These are phyloP conservation scores for Cheiracanthium punctorium DNA, from an alignment of 2,888 invertebrate genomes.

Conservation along the genomic window DNA sequence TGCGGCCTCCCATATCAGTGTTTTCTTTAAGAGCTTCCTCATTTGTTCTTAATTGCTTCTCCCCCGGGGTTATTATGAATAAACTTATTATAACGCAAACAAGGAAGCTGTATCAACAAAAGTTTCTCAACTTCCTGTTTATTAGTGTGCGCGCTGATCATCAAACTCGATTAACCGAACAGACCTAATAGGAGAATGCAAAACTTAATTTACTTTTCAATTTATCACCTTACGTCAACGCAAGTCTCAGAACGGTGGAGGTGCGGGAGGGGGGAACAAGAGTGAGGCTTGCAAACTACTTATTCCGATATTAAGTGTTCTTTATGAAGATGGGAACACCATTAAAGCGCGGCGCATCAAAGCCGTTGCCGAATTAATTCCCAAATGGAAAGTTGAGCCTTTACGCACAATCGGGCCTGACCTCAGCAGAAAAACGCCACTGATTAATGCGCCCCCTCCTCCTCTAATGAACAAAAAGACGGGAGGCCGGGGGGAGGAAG, in stretches of 20 bases:
- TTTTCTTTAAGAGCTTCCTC: not conserved
- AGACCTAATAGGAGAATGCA: not conserved
- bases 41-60: not conserved
- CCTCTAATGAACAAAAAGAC: slow-evolving; percentile 49
- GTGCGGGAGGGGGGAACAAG: too few species aligned
- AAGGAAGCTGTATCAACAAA: not conserved
- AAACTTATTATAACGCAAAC: not conserved
- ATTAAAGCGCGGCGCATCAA: slow-evolving; percentile 7
- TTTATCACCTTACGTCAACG: slow-evolving; percentile 7
- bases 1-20: not conserved
- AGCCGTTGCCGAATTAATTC: slow-evolving; percentile 10
- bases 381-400: slow-evolving; percentile 10
- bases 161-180: not conserved
- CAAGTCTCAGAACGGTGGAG: not conserved
- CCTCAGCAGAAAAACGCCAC: slow-evolving; percentile 42
- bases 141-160: not conserved
- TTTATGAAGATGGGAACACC: slow-evolving; percentile 17
- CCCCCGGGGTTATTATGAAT: not conserved
- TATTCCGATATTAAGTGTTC: slow-evolving; percentile 7
- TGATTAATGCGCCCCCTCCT: slow-evolving; percentile 38
- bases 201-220: not conserved
- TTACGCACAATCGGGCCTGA: slow-evolving; percentile 33
- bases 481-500: not conserved
- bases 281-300: not conserved
- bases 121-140: not conserved